A percentile compares a stretch with the other conserved stretches of the same genome.
Evolutionary conservation across 2,888 invertebrate genomes (phyloP).

Genomic region (Bombylius major): DNA sequence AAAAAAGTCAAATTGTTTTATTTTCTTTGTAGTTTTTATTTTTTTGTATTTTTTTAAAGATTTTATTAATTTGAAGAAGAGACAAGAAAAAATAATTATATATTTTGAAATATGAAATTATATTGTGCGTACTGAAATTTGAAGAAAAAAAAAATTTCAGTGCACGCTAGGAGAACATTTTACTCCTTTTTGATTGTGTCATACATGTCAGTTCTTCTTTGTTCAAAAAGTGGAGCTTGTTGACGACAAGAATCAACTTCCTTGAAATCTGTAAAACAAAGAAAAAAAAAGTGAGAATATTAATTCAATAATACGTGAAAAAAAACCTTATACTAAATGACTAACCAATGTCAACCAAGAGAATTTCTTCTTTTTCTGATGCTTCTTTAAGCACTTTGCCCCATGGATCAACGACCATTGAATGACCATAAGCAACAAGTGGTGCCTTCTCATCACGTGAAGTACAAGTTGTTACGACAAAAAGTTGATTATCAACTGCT

Average conservation of each 20-base stretch:
- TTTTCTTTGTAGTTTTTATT: too few species aligned
- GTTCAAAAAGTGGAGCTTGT: slow-evolving; percentile 68
- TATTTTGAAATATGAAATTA: too few species aligned
- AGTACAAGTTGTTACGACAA: slow-evolving; percentile 65
- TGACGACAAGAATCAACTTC: slow-evolving; percentile 61
- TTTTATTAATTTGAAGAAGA: too few species aligned
- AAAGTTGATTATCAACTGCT: slow-evolving; percentile 75
- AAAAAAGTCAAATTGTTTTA: too few species aligned
- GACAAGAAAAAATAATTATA: too few species aligned
- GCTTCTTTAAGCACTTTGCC: slow-evolving; percentile 49
- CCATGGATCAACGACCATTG: slow-evolving; percentile 68
- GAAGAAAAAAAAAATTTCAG: too few species aligned
- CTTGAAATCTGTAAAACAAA: slow-evolving; percentile 49
- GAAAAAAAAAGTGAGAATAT: background rate
- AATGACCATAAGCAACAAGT: slow-evolving; percentile 78
- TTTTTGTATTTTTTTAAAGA: too few species aligned
- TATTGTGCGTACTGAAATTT: too few species aligned
- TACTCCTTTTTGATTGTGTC: slow-evolving; percentile 33
- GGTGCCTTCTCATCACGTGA: slow-evolving; percentile 53
- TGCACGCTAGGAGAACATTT: too few species aligned
- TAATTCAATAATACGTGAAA: background rate
- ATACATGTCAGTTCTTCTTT: slow-evolving; percentile 65
- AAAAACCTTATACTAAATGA: slow-evolving; percentile 5
- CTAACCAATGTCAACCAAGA: slow-evolving; percentile 58
- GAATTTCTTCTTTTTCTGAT: slow-evolving; percentile 51